phyloP scores from a whole-genome alignment of 2,113 vertebrate genomes.

The Pseudonaja textilis region DNA sequence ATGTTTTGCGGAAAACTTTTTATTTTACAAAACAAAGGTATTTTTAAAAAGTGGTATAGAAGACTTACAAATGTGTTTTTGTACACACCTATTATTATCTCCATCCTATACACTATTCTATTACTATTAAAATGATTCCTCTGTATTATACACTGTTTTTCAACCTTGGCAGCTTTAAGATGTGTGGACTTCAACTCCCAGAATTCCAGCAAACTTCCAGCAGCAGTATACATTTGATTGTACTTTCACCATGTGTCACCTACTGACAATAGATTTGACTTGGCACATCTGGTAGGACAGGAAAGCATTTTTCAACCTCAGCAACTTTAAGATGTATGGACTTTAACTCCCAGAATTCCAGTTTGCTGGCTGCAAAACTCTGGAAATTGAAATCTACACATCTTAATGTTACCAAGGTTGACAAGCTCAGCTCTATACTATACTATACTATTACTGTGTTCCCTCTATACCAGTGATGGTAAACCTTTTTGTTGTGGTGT shows the following conservation, averaged over 20 bases:
- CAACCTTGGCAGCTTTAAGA: neutral
- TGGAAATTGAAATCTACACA: neutral
- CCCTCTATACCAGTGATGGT: neutral
- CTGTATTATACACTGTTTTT: neutral
- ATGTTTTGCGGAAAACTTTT: neutral
- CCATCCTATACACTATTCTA: neutral
- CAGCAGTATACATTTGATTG: neutral
- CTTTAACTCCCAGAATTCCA: neutral
- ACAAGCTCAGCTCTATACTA: neutral
- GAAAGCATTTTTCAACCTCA: neutral
- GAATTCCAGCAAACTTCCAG: neutral
- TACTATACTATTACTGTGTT: neutral
- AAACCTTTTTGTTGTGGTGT: too few species aligned
- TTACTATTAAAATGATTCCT: neutral
- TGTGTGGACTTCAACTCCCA: neutral
- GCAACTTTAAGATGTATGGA: neutral
- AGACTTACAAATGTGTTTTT: neutral
- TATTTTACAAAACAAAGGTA: neutral
- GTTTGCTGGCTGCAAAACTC: neutral
- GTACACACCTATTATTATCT: neutral
- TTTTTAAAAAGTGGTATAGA: neutral
- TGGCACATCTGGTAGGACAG: neutral
- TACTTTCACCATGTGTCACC: neutral
- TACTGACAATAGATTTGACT: neutral
- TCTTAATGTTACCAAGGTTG: neutral